These are phyloP conservation scores for Styela plicata DNA, from an alignment of 23 tunicate species.

Conservation along the genomic window DNA sequence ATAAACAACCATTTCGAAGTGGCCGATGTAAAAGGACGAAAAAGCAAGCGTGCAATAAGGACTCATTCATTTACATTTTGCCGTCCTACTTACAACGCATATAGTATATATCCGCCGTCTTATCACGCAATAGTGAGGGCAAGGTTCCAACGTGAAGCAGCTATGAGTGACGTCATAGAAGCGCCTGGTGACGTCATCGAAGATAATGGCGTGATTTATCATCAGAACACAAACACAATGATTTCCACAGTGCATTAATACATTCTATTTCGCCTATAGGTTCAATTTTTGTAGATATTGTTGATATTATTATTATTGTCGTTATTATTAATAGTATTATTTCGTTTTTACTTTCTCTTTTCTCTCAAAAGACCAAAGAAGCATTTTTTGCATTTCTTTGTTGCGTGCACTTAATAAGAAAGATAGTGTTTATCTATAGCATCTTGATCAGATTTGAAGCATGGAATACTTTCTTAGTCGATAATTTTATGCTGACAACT, in stretches of 20 bases:
- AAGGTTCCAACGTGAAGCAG: background rate
- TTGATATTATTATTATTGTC: background rate
- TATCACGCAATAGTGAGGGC: conserved; percentile 4
- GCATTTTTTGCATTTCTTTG: background rate
- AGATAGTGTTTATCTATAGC: too few relatives aligned
- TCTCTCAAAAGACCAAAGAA: background rate
- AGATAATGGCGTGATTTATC: background rate
- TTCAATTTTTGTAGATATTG: background rate
- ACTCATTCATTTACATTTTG: conserved; percentile 24
- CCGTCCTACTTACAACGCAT: conserved; percentile 11
- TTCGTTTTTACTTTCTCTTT: background rate
- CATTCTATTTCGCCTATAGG: background rate
- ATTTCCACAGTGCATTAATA: conserved; percentile 15
- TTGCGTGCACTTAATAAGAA: background rate
- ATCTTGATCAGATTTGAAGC: too few relatives aligned
- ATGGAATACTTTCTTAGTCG: too few relatives aligned
- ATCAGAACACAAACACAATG: conserved; percentile 25
- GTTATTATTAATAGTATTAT: too few relatives aligned
- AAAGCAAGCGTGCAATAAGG: conserved; percentile 14
- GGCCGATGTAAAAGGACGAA: background rate
- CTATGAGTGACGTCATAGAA: conserved; percentile 7
- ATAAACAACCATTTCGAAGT: background rate
- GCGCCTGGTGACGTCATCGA: background rate
- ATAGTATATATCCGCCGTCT: conserved; percentile 9
- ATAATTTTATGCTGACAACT: too few relatives aligned